These are phyloP conservation scores for Drosophila stalkeri DNA, from an alignment of 2,888 invertebrate genomes.

Conservation along the genomic window DNA sequence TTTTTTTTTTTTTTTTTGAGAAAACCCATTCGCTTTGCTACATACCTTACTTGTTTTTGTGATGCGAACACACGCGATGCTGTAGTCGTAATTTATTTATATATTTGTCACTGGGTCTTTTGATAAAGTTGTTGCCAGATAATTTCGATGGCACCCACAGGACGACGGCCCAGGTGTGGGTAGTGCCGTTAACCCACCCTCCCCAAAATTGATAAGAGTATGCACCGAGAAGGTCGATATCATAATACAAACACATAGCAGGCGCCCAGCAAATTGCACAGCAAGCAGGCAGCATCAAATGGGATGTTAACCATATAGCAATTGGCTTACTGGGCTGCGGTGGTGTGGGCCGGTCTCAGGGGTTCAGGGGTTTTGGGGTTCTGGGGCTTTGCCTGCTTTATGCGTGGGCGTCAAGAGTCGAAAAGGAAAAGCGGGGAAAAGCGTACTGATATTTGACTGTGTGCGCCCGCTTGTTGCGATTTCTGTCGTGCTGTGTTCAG, in stretches of 20 bases:
- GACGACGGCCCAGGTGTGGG: constrained; percentile 19
- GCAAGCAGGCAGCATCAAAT: constrained; percentile 37
- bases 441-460: constrained; percentile 17
- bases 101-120: constrained; percentile 66
- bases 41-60: constrained; percentile 26
- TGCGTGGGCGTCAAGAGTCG: constrained; percentile 57
- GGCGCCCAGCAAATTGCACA: constrained; percentile 69
- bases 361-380: not conserved
- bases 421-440: not conserved
- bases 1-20: constrained; percentile 3
- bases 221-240: constrained; percentile 74
- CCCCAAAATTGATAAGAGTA: constrained; percentile 61
- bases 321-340: not conserved
- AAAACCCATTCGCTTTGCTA: constrained; percentile 43
- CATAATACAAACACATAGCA: constrained; percentile 78
- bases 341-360: not conserved
- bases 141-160: constrained; percentile 64
- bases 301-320: constrained; percentile 44
- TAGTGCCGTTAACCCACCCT: not conserved
- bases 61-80: constrained; percentile 24
- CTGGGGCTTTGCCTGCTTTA: constrained; percentile 29
- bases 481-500: constrained; percentile 73
- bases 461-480: constrained; percentile 64
- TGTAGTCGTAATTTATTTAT: constrained; percentile 73
- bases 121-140: constrained; percentile 78